A percentile compares a stretch with the other conserved stretches of the same genome.
phyloP scores from a whole-genome alignment of 2,888 invertebrate genomes.

The Drosophila falleni region DNA sequence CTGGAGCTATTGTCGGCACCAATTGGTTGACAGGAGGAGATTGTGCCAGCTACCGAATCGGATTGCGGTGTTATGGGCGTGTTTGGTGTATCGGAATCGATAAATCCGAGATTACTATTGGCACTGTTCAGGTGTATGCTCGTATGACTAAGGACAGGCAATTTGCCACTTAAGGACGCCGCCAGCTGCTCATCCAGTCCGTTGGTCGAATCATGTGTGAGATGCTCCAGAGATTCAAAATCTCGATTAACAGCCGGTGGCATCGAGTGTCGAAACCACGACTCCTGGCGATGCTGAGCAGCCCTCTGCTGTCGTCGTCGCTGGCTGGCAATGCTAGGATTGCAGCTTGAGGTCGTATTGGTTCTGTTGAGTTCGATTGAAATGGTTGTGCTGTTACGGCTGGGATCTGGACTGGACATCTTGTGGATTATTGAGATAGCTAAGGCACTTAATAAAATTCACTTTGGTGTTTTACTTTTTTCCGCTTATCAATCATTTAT shows the following conservation, averaged over 20 bases:
- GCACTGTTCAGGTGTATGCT: conserved; percentile 81
- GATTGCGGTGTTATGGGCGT: conserved; percentile 74
- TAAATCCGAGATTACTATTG: conserved; percentile 81
- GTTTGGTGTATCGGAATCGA: conserved; percentile 80
- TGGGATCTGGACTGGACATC: conserved; percentile 66
- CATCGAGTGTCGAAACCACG: conserved; percentile 84
- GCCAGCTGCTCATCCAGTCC: conserved; percentile 78
- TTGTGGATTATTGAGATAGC: conserved; percentile 8
- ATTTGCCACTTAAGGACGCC: conserved; percentile 69
- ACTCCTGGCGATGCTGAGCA: conserved; percentile 77
- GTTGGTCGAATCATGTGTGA: conserved; percentile 68
- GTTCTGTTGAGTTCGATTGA: conserved; percentile 46
- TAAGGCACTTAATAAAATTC: conserved; percentile 30
- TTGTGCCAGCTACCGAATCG: conserved; percentile 65
- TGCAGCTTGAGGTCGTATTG: conserved; percentile 46
- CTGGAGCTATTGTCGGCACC: conserved; percentile 31
- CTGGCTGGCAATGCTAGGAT: conserved; percentile 48
- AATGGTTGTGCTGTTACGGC: conserved; percentile 22
- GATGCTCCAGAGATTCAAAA: conserved; percentile 82
- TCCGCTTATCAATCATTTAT: conserved; percentile 1
- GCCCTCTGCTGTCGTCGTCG: conserved; percentile 72
- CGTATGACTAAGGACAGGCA: conserved; percentile 50
- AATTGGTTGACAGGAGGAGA: conserved; percentile 55
- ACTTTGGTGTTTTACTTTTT: conserved; percentile 8
- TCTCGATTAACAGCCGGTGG: conserved; percentile 83